Base-by-base conservation (phyloP, 2,113 vertebrate species). In the Paradoxurus hermaphroditus region DNA sequence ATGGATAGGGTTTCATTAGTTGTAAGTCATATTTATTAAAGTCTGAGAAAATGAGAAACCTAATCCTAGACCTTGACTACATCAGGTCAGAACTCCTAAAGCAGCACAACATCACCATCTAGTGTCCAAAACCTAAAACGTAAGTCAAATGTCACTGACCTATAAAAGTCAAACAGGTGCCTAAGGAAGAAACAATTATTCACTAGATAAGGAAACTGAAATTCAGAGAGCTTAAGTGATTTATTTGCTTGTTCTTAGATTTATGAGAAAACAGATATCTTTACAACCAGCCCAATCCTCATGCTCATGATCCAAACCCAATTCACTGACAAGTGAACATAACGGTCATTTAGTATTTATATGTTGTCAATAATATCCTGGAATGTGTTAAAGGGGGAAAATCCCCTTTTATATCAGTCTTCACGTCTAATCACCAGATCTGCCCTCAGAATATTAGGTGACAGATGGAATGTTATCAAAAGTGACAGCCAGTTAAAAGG, bases 91-190 rank as follows among this genome's bases (percentile, higher is more conserved):
- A 75, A 18, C 18, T 91, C 46, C 85, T 81, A 36, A 78, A 85
- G 10, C 83, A 93, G 84, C 91, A 95, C 95, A 97, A 97, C 73
- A 96, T 97, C 93, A 86, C 95, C 97, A 98, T 79, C 96, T 98
- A 97, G 96, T 97, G 97, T 95, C 67, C 63, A 93, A 97, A 95
- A 93, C 97, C 98, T 97, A 79, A 90, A 97, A 49, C 18, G 68
- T 89, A 89, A 68, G 25, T 73, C 89, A 51, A 56, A 49, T 83
- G 86, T 86, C 93, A 79, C 67, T 86, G 93, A 90, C 91, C 93
- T 93, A 34, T 84, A 53, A 86, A 91, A 83, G n/a, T 51, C 46
- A 59, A 16, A n/a, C 9, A n/a, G 12, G 23, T 86, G 79, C 16
- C 29, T 94, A 65, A 72, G 63, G 56, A 92, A 87, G 18, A 84